phyloP scores from a whole-genome alignment of 2,113 vertebrate species.

The Procavia capensis region DNA sequence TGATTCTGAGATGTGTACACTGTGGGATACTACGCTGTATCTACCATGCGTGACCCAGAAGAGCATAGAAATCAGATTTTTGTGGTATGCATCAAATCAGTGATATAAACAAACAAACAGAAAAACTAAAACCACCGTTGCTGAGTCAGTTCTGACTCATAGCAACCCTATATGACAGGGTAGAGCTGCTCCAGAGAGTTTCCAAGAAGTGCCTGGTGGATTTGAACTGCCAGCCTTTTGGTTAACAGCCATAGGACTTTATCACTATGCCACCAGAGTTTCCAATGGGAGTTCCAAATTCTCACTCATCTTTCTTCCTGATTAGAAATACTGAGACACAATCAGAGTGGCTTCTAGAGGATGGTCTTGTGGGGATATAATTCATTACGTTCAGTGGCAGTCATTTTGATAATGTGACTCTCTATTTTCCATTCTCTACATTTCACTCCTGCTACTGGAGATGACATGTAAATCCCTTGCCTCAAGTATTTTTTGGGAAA shows the following conservation, averaged over 20 bases:
- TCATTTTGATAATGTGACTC: not conserved
- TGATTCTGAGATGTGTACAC: not conserved
- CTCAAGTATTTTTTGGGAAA: not conserved
- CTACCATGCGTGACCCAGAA: not conserved
- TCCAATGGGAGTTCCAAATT: not conserved
- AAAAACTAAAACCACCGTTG: too few relatives aligned
- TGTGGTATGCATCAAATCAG: not conserved
- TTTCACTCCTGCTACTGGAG: not conserved
- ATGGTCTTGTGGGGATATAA: not conserved
- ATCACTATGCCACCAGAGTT: too few relatives aligned
- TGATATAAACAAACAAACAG: too few relatives aligned
- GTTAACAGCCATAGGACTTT: too few relatives aligned
- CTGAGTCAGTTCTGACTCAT: too few relatives aligned
- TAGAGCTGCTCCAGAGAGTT: too few relatives aligned
- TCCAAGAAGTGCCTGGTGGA: too few relatives aligned
- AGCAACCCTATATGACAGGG: too few relatives aligned
- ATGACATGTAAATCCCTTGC: not conserved
- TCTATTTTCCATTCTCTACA: rapidly evolving
- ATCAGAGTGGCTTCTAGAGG: not conserved
- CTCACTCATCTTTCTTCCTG: not conserved
- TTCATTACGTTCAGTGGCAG: not conserved
- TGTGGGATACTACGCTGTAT: not conserved
- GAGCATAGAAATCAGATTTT: too few relatives aligned
- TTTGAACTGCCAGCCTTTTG: too few relatives aligned
- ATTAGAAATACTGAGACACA: not conserved